phyloP scores from a whole-genome alignment of 2,113 vertebrate genomes.

The Brienomyrus brachyistius region DNA sequence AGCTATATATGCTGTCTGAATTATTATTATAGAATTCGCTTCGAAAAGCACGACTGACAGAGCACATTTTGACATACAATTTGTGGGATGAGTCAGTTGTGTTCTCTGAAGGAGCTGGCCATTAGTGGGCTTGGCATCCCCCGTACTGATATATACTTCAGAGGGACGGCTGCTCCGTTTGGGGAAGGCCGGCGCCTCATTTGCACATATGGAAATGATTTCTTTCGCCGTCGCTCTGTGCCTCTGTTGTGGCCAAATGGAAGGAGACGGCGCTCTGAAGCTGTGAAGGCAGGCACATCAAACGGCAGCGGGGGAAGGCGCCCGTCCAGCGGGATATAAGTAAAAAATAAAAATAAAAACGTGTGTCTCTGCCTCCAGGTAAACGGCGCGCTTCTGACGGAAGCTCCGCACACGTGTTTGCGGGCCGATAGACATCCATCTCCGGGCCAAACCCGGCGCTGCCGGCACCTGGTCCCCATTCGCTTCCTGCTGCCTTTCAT shows the following conservation, averaged over 20 bases:
- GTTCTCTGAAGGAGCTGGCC: constrained; percentile 30
- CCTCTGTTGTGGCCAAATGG: constrained; percentile 73
- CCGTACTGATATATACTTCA: constrained; percentile 33
- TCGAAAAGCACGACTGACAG: not conserved
- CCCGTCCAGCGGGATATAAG: not conserved
- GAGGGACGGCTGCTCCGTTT: constrained; percentile 62
- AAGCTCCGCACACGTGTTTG: not conserved
- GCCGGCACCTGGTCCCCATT: not conserved
- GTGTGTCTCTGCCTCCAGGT: not conserved
- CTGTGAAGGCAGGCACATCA: constrained; percentile 71
- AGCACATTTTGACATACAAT: not conserved
- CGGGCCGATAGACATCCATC: not conserved
- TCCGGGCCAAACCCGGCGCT: not conserved
- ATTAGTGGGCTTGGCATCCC: constrained; percentile 67
- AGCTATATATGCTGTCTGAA: too few species aligned
- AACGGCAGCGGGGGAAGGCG: constrained; percentile 22
- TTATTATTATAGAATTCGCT: not conserved
- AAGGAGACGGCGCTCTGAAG: constrained; percentile 71
- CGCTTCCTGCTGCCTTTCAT: not conserved
- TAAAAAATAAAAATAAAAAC: not conserved
- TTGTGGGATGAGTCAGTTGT: constrained; percentile 26
- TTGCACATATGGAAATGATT: constrained; percentile 74
- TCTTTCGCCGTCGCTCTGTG: constrained; percentile 59
- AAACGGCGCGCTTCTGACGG: not conserved
- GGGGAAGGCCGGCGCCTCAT: constrained; percentile 69